These are phyloP conservation scores for Anastatus disparis DNA, from an alignment of 1,140 invertebrate species.

Conservation along the genomic window DNA sequence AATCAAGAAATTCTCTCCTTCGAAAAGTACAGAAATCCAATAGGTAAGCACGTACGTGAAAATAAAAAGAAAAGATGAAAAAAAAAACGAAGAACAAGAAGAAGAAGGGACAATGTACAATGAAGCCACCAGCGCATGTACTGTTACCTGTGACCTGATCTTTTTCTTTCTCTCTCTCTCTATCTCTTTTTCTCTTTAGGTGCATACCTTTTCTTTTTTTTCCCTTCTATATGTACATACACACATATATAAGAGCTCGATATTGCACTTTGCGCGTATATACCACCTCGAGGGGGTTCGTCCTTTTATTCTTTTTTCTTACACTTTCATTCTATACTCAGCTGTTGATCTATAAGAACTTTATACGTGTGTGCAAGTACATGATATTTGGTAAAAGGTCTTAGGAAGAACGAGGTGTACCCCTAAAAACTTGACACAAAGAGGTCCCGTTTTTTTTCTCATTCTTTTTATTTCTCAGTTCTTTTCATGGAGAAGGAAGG, in stretches of 20 bases:
- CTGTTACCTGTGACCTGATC: background rate
- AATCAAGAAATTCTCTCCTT: no score
- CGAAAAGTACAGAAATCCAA: no score
- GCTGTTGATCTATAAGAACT: background rate
- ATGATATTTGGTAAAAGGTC: background rate
- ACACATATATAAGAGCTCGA: no score
- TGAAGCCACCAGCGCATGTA: background rate
- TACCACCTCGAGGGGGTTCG: background rate
- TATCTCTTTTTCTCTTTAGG: no score
- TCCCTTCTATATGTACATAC: no score
- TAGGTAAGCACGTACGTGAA: no score
- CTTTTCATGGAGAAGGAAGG: background rate
- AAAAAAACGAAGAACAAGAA: background rate
- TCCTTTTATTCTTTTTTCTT: background rate
- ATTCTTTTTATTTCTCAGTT: background rate
- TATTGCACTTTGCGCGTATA: constrained; percentile 23
- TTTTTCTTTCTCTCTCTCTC: no score
- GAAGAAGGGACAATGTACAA: no score
- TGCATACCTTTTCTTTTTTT: no score
- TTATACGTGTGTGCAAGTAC: background rate
- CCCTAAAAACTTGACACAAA: background rate
- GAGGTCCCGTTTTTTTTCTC: background rate
- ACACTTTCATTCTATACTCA: background rate
- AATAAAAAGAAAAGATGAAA: background rate
- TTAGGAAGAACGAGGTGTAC: background rate